These are phyloP conservation scores for Physella acuta DNA, from an alignment of 1,140 invertebrate species.

Conservation along the genomic window DNA sequence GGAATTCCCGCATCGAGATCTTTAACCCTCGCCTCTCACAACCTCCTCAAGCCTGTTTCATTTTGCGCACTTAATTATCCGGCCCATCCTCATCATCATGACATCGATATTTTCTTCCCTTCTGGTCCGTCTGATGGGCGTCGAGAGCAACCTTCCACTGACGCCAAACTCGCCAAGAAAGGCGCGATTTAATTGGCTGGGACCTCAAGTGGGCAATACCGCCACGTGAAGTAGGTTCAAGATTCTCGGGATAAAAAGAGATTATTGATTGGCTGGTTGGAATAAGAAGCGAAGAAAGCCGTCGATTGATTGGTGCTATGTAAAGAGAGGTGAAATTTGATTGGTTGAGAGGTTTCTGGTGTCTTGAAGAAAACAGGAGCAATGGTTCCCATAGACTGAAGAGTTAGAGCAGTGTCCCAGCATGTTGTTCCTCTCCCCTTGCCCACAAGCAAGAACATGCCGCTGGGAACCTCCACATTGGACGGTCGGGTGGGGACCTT, in stretches of 20 bases:
- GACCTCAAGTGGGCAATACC: conserved; percentile 23
- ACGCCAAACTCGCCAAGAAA: conserved; percentile 22
- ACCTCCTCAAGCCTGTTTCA: conserved; percentile 1
- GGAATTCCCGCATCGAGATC: conserved; percentile 9
- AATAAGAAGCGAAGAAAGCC: conserved; percentile 10
- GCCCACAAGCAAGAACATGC: too few species aligned
- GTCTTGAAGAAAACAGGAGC: conserved; percentile 12
- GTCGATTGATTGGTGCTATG: conserved; percentile 17
- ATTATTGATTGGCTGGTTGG: conserved; percentile 17
- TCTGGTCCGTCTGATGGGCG: neutral
- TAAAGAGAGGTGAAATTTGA: neutral
- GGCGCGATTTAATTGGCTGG: conserved; percentile 19
- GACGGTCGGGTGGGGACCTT: too few species aligned
- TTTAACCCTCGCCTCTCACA: neutral
- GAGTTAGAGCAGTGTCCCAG: conserved; percentile 6
- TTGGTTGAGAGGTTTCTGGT: neutral
- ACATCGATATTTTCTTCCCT: conserved; percentile 9
- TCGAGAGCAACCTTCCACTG: conserved; percentile 8
- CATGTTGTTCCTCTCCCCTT: neutral
- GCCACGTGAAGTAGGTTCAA: neutral
- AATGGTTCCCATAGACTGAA: conserved; percentile 6
- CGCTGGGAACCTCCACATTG: too few species aligned
- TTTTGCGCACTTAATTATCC: conserved; percentile 22
- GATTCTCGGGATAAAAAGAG: conserved; percentile 7
- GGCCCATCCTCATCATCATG: conserved; percentile 8